Percentiles rank a stretch among this genome's conserved stretches.
phyloP scores from a whole-genome alignment of 2,797 vertebrate species.

The Micromesistius poutassou region DNA sequence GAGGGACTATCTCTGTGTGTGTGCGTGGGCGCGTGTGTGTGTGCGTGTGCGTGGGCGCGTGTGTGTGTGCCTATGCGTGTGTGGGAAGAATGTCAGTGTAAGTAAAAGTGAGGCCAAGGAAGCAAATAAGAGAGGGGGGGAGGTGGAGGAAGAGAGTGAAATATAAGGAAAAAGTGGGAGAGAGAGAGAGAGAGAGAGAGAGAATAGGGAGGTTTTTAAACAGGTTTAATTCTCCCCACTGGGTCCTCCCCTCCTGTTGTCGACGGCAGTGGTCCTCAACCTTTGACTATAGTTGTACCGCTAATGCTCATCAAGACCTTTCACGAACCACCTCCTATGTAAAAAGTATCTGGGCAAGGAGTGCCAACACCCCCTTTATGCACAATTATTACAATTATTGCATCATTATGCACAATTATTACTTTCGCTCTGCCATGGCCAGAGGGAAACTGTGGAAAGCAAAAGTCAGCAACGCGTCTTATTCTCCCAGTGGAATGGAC shows the following conservation, averaged over 20 bases:
- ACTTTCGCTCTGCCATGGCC: too few species aligned
- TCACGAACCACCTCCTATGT: too few species aligned
- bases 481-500: too few species aligned
- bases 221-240: constrained; percentile 31
- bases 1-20: constrained; percentile 46
- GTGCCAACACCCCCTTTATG: too few species aligned
- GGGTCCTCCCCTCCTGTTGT: neutral
- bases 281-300: too few species aligned
- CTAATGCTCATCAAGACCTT: too few species aligned
- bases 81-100: constrained; percentile 19
- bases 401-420: too few species aligned
- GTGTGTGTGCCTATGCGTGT: constrained; percentile 20
- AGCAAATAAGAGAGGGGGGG: neutral
- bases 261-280: too few species aligned
- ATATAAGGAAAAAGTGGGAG: neutral
- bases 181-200: constrained; percentile 15
- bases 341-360: too few species aligned
- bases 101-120: neutral
- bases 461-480: too few species aligned
- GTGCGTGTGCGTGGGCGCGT: constrained; percentile 11
- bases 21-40: constrained; percentile 11
- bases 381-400: too few species aligned
- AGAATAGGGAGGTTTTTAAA: constrained; percentile 26
- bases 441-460: too few species aligned
- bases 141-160: neutral